phyloP scores from a whole-genome alignment of 2,888 invertebrate species.

The Diarsia mendica region DNA sequence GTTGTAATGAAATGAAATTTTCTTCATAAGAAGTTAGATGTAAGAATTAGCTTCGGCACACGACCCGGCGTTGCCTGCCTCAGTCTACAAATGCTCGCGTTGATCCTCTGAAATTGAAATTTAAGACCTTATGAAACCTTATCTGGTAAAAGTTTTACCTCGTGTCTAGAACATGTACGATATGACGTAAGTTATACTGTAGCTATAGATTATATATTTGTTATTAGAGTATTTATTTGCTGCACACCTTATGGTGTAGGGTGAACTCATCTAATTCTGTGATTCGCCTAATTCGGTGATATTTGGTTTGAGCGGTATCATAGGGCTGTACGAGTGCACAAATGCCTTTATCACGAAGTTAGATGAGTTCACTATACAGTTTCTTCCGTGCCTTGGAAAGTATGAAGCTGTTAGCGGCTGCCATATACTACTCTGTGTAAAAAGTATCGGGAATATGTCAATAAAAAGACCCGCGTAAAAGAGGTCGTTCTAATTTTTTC shows the following conservation, averaged over 20 bases:
- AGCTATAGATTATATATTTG: slow-evolving; percentile 21
- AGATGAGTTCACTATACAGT: too few species aligned
- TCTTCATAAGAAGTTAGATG: slow-evolving; percentile 65
- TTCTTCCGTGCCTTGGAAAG: too few species aligned
- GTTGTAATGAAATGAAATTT: slow-evolving; percentile 68
- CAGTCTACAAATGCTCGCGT: slow-evolving; percentile 70
- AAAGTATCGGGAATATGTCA: too few species aligned
- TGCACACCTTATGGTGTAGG: not conserved
- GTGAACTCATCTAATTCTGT: too few species aligned
- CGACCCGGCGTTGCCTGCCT: slow-evolving; percentile 74
- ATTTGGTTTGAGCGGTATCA: too few species aligned
- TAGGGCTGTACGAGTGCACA: too few species aligned
- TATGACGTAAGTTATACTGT: slow-evolving; percentile 10
- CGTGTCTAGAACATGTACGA: slow-evolving; percentile 44
- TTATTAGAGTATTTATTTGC: slow-evolving; percentile 4
- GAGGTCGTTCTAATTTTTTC: too few species aligned
- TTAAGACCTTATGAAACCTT: slow-evolving; percentile 81
- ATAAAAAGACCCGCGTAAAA: too few species aligned
- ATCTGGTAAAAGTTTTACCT: slow-evolving; percentile 66
- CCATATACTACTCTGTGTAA: too few species aligned
- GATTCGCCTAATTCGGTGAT: too few species aligned
- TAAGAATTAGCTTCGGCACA: slow-evolving; percentile 73
- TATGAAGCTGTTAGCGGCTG: too few species aligned
- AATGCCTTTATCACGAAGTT: too few species aligned
- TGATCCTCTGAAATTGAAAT: slow-evolving; percentile 87